Evolutionary conservation across 2,888 invertebrate genomes (phyloP).

Genomic region (Plebejus argus): DNA sequence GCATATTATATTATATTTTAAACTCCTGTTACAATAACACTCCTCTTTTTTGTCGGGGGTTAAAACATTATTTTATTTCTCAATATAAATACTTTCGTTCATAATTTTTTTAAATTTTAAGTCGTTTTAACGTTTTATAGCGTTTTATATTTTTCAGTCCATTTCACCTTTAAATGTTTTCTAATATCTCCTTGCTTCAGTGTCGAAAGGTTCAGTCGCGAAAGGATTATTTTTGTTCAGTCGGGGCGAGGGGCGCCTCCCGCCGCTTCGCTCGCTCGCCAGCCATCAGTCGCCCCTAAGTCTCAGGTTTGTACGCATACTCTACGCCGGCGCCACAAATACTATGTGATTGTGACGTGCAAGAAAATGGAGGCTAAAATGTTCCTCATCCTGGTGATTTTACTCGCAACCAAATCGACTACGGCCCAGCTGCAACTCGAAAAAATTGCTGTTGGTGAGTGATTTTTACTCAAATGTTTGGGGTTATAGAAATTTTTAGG

Average conservation of each 20-base stretch:
- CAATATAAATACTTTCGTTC: no score
- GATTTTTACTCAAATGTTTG: neutral
- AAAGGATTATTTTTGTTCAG: slow-evolving; percentile 23
- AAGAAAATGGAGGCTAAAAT: slow-evolving; percentile 41
- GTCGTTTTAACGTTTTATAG: no score
- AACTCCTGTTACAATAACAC: no score
- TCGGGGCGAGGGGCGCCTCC: slow-evolving; percentile 52
- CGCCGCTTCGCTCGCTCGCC: slow-evolving; percentile 63
- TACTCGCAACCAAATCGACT: slow-evolving; percentile 55
- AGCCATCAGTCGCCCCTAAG: slow-evolving; percentile 75
- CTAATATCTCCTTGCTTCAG: neutral
- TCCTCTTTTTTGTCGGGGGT: no score
- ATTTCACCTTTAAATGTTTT: neutral
- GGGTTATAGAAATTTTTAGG: slow-evolving; percentile 35
- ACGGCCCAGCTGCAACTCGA: slow-evolving; percentile 69
- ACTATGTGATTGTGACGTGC: slow-evolving; percentile 20
- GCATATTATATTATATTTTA: no score
- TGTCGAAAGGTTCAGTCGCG: neutral
- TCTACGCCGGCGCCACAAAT: slow-evolving; percentile 53
- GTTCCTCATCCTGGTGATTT: slow-evolving; percentile 50
- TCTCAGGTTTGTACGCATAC: slow-evolving; percentile 77
- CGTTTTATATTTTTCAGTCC: no score
- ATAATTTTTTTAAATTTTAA: no score
- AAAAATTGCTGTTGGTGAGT: slow-evolving; percentile 77
- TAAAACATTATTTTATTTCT: no score